Evolutionary conservation across 2,113 vertebrate genomes (phyloP).

Genomic region (Pluvialis apricaria): DNA sequence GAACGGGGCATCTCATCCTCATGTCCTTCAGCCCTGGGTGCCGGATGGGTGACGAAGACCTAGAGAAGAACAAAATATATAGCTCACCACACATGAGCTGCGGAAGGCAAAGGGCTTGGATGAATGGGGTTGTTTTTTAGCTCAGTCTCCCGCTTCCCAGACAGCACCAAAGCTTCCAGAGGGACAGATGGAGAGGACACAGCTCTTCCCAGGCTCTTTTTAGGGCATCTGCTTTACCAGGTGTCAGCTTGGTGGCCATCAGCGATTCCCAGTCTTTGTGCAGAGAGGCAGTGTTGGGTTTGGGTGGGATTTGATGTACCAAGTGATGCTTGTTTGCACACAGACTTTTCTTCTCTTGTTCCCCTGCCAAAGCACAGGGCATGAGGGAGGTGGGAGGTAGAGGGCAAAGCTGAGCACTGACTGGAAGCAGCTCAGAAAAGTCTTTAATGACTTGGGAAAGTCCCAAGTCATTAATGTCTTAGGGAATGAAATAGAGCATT

Average conservation of each 20-base stretch:
- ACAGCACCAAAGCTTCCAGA: background rate
- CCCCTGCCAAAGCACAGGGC: background rate
- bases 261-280: background rate
- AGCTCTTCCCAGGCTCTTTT: background rate
- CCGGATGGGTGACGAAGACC: background rate
- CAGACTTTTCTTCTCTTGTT: background rate
- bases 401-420: background rate
- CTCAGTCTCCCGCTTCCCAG: background rate
- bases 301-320: background rate
- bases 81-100: background rate
- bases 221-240: background rate
- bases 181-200: background rate
- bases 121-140: background rate
- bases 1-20: background rate
- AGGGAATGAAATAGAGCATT: background rate
- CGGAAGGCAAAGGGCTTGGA: background rate
- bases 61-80: background rate
- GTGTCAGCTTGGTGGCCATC: background rate
- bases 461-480: background rate
- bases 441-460: background rate
- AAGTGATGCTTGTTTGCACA: background rate
- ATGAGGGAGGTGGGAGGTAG: background rate
- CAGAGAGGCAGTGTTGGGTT: background rate
- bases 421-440: background rate
- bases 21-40: background rate